phyloP scores from a whole-genome alignment of 2,797 vertebrate genomes.

The Pterois miles region DNA sequence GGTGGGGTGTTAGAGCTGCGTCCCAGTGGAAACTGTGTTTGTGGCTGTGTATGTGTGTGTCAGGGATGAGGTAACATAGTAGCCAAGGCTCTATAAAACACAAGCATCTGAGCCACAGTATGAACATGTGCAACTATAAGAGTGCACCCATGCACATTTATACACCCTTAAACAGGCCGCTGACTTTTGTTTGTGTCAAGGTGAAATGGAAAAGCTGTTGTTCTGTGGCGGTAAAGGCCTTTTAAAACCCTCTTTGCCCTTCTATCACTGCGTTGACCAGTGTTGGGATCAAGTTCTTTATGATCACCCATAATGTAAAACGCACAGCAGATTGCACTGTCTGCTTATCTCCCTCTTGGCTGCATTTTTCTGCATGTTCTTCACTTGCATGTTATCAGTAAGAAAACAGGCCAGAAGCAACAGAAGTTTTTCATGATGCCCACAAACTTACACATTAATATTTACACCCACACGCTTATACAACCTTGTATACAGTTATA shows the following conservation, averaged over 20 bases:
- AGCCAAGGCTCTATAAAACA: slow-evolving; percentile 20
- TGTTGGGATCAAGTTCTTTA: background rate
- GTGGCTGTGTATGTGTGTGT: background rate
- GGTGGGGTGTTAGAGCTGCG: slow-evolving; percentile 32
- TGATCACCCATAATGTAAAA: slow-evolving; percentile 10
- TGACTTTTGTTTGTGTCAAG: slow-evolving; percentile 2
- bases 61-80: slow-evolving; percentile 7
- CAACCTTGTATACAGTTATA: background rate
- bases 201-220: slow-evolving; percentile 9
- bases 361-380: slow-evolving; percentile 24
- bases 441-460: slow-evolving; percentile 7
- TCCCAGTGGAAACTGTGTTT: slow-evolving; percentile 39
- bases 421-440: background rate
- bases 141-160: slow-evolving; percentile 5
- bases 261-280: slow-evolving; percentile 3
- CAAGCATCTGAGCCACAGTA: background rate
- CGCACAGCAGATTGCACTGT: background rate
- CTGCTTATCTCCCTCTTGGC: slow-evolving; percentile 25
- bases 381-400: slow-evolving; percentile 11
- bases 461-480: slow-evolving; percentile 10
- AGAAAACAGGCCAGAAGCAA: slow-evolving; percentile 16
- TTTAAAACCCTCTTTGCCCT: background rate
- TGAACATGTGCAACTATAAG: background rate
- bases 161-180: background rate
- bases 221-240: background rate